Conservation (phyloP, 1,140 invertebrate species). For the Sminthurides bifidus region DNA sequence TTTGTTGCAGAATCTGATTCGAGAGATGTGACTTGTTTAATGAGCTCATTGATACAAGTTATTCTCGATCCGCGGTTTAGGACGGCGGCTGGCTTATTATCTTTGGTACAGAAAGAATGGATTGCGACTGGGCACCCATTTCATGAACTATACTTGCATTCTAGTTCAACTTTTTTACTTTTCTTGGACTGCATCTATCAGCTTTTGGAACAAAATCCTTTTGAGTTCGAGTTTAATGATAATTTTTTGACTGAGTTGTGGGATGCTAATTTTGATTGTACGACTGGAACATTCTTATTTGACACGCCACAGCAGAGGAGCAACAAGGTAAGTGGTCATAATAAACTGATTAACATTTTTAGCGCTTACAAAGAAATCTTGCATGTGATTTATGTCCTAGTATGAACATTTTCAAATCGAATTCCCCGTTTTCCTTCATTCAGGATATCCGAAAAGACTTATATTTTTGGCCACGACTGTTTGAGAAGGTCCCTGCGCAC, state of each 20-base stretch:
- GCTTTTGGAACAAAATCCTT: conserved; percentile 71
- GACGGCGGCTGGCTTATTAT: conserved; percentile 78
- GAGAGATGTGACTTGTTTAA: conserved; percentile 74
- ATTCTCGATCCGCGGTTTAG: conserved; percentile 72
- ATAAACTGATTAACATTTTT: too few species aligned
- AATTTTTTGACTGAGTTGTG: conserved; percentile 81
- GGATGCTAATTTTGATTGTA: conserved; percentile 49
- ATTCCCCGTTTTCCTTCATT: neutral
- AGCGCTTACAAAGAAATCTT: neutral
- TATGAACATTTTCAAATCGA: neutral
- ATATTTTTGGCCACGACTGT: conserved; percentile 18
- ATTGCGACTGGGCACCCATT: conserved; percentile 53
- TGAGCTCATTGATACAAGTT: conserved; percentile 76
- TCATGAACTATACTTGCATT: conserved; percentile 41
- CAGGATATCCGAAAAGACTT: conserved; percentile 25
- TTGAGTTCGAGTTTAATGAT: conserved; percentile 81
- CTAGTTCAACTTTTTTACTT: conserved; percentile 64
- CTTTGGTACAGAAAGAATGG: conserved; percentile 88
- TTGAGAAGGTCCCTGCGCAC: too few species aligned
- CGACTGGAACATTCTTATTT: conserved; percentile 27
- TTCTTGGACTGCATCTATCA: conserved; percentile 93
- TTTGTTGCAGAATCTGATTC: conserved; percentile 57
- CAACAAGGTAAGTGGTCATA: conserved; percentile 9
- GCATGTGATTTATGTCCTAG: neutral
- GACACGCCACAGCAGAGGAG: conserved; percentile 23